Evolutionary conservation across 2,113 vertebrate species (phyloP).

Genomic region (Callopanchax toddi): DNA sequence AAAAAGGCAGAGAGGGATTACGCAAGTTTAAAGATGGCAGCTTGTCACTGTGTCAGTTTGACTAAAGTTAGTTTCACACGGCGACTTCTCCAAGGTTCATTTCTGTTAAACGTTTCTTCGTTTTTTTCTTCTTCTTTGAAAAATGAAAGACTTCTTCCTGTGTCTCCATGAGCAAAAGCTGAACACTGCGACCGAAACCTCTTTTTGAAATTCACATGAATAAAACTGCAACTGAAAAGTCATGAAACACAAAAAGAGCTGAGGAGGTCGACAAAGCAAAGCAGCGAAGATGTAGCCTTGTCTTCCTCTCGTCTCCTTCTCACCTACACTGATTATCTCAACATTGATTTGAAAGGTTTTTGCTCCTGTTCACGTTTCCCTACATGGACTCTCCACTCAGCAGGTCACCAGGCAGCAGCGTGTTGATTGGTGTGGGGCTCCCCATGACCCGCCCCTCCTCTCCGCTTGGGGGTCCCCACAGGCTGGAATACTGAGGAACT

Average conservation of each 20-base stretch:
- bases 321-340: slow-evolving; percentile 81
- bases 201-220: slow-evolving; percentile 49
- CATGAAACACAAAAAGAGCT: slow-evolving; percentile 47
- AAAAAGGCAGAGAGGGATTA: slow-evolving; percentile 69
- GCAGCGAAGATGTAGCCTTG: slow-evolving; percentile 71
- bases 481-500: slow-evolving; percentile 92
- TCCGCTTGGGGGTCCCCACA: slow-evolving; percentile 90
- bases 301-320: slow-evolving; percentile 59
- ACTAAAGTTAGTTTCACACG: slow-evolving; percentile 68
- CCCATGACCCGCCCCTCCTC: slow-evolving; percentile 91
- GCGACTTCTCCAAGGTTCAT: slow-evolving; percentile 52
- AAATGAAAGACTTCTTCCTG: slow-evolving; percentile 34
- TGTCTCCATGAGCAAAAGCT: slow-evolving; percentile 51
- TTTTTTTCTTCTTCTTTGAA: slow-evolving; percentile 9
- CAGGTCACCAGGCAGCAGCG: slow-evolving; percentile 93
- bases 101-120: slow-evolving; percentile 56
- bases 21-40: slow-evolving; percentile 74
- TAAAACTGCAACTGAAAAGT: slow-evolving; percentile 65
- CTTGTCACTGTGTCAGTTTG: slow-evolving; percentile 69
- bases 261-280: slow-evolving; percentile 67
- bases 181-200: slow-evolving; percentile 71
- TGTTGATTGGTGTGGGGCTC: slow-evolving; percentile 93
- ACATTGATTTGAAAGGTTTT: slow-evolving; percentile 81
- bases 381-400: slow-evolving; percentile 96
- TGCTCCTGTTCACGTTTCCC: slow-evolving; percentile 71